Evolutionary conservation across 1,140 invertebrate species (phyloP), one percentile per base, ranked within the genome.

Genomic region (Atta texana): DNA sequence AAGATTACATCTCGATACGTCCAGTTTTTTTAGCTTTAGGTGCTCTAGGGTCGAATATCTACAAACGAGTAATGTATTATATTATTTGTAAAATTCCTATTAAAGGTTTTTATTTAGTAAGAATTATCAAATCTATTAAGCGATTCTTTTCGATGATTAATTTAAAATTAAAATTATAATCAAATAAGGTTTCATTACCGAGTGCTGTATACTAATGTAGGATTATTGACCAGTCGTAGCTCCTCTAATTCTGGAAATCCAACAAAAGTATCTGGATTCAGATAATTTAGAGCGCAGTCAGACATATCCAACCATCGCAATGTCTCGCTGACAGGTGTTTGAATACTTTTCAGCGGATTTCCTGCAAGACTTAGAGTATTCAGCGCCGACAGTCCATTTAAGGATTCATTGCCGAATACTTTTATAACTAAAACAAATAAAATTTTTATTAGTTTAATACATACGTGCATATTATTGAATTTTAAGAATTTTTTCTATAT

Each of bases 1-100:
- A 55, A 97, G 93, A 90, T 96, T 97, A 90, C 97, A 97, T 68
- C 95, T 95, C 2, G 97, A 96, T 5, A 96, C 94, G 88, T 97
- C 97, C 55, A 97, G 90, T 68, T 93, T 95, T 61, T 94, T 95
- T 16, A 97, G 88, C 14, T 93, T 94, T 1, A 59, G 7, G 34
- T 94, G 94, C 0, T 39, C 87, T 18, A 94, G 31, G 24, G 96
- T 96, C 39, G 93, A 92, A 16, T 96, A 96, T 80, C 95, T 95
- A n/a, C 95, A 92, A 69, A 64, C 53, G 64, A 21, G 2, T 16
- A 14, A 51, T 39, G 24, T 10, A 21, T 72, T 39, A 1, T 1
- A 2, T 55, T n/a, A 64, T 10, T 39, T 31, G 3, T 28, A n/a
- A 28, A 31, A 39, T 72, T 71, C 28, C 63, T 12, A 12, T 80